Conservation (phyloP, 1,140 invertebrate genomes). For the Penaeus japonicus region DNA sequence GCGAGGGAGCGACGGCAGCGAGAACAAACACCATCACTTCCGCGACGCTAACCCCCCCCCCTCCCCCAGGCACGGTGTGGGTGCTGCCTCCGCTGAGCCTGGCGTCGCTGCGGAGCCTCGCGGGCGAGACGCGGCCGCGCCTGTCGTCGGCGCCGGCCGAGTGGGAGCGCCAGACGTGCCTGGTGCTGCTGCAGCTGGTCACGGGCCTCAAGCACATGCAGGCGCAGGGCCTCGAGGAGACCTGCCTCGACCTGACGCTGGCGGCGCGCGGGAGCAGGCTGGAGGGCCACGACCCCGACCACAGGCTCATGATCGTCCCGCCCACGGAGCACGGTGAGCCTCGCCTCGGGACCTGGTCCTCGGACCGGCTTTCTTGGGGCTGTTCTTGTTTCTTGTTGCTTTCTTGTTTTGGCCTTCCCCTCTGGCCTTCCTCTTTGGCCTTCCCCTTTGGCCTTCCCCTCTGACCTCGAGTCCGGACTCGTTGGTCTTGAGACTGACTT, state of each 20-base stretch:
- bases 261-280: conserved; percentile 71
- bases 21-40: conserved; percentile 61
- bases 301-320: conserved; percentile 23
- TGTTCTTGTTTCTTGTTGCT: background rate
- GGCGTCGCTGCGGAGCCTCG: background rate
- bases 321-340: conserved; percentile 69
- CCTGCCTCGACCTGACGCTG: conserved; percentile 73
- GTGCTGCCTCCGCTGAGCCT: conserved; percentile 71
- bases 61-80: conserved; percentile 75
- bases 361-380: too few species aligned
- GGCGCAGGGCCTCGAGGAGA: conserved; percentile 81
- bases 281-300: conserved; percentile 66
- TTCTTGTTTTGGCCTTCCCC: too few species aligned
- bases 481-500: too few species aligned
- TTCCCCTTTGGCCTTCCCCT: too few species aligned
- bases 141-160: conserved; percentile 68
- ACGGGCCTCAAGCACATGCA: conserved; percentile 84
- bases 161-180: conserved; percentile 68
- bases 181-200: conserved; percentile 81
- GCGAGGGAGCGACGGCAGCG: background rate
- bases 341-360: conserved; percentile 75
- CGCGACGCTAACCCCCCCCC: conserved; percentile 68
- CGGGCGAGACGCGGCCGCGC: conserved; percentile 75
- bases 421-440: too few species aligned
- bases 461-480: too few species aligned